These are phyloP conservation scores for Erythrocebus patas DNA, from an alignment of 2,113 vertebrate species.

Conservation along the genomic window DNA sequence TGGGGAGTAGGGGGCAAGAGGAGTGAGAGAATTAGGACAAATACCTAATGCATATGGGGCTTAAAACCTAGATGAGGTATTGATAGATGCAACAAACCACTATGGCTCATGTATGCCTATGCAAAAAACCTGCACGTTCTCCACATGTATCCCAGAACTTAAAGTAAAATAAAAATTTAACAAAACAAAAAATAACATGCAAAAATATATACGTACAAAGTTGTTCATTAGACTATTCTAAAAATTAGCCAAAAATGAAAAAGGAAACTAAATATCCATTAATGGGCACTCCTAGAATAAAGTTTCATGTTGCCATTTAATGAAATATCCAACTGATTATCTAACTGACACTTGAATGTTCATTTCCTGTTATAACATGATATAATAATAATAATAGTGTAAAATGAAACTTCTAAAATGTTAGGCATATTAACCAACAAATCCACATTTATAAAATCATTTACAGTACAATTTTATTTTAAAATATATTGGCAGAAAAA, in stretches of 20 bases:
- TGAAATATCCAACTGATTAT: not conserved
- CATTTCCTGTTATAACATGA: not conserved
- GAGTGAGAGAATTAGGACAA: too few species aligned
- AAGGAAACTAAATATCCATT: not conserved
- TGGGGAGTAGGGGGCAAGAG: too few species aligned
- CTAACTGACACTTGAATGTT: not conserved
- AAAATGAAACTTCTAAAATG: conserved; percentile 10
- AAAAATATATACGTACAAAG: not conserved
- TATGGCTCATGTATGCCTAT: too few species aligned
- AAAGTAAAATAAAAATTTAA: too few species aligned
- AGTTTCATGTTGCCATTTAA: not conserved
- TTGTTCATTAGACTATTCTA: not conserved
- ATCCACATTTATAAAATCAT: not conserved
- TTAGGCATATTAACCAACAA: not conserved
- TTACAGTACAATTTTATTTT: not conserved
- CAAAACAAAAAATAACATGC: not conserved
- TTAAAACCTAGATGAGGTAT: too few species aligned
- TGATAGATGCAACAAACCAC: too few species aligned
- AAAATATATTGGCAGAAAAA: not conserved
- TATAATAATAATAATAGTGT: not conserved
- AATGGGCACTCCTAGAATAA: not conserved
- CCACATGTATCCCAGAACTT: too few species aligned
- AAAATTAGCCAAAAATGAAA: not conserved
- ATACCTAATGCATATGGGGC: too few species aligned
- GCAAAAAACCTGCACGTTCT: too few species aligned